Evolutionary conservation across 1,140 invertebrate genomes (phyloP), one percentile per base, ranked within the genome.

Genomic region (Ctenoplectra terminalis): DNA sequence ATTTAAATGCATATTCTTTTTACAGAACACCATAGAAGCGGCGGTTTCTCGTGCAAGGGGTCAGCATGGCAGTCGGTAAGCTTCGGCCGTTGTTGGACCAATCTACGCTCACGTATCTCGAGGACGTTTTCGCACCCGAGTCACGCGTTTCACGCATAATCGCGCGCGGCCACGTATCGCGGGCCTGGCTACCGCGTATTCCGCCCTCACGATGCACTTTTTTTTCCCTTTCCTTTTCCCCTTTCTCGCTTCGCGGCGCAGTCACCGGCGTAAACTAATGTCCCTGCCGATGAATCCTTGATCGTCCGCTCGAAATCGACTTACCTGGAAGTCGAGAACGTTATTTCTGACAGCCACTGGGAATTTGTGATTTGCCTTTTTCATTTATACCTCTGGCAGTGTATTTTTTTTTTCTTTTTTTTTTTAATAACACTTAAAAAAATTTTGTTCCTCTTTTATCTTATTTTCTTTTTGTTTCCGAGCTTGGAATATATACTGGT

Each of bases 21-120:
- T 69, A 17, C 81, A 78, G 74, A 34, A 9, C n/a, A 17, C 40
- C 40, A n/a, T 8, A 11, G 26, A 23, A 48, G 61, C n/a, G 23
- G n/a, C 48, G 20, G 58, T 72, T 76, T 43, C 67, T 72, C 29
- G 48, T 37, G 58, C 75, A 64, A 83, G 67, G 26, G 86, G 87
- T 88, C 83, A 85, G 67, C 84, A 92, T 92, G 91, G 91, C 91
- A 87, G 90, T 92, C 86, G 92, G 92, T 92, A 87, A 92, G 91
- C 69, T 90, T 77, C 85, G 83, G 80, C 60, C 81, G 66, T 84
- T 85, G 37, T 37, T 58, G 66, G 61, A 67, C 54, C 83, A 70
- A 85, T 85, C 84, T 17, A 79, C 86, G 75, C 73, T 85, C 87
- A 91, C 87, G 88, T 87, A 88, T 87, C 67, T 86, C 52, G 58